Percentiles rank a stretch among this genome's conserved stretches.
Evolutionary conservation across 2,113 vertebrate genomes (phyloP).

Genomic region (Athene cunicularia): DNA sequence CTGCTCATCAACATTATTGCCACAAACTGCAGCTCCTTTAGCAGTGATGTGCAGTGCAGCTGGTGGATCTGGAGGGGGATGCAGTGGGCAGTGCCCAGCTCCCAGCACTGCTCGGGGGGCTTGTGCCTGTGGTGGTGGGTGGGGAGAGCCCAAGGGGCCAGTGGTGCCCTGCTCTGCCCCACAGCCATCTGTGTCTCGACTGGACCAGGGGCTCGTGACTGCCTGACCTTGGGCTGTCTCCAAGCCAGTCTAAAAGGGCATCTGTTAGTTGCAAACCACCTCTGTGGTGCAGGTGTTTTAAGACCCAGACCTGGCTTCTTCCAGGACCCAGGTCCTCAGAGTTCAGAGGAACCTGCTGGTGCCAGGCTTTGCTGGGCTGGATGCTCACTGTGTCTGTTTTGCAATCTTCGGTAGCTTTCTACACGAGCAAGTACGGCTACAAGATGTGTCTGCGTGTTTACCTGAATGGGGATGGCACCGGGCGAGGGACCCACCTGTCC

Average conservation of each 20-base stretch:
- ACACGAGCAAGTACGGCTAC: slow-evolving; percentile 93
- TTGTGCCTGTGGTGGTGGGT: not conserved
- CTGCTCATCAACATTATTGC: not conserved
- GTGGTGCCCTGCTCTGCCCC: not conserved
- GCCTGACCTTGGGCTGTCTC: not conserved
- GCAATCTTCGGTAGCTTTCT: slow-evolving; percentile 80
- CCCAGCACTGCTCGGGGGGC: not conserved
- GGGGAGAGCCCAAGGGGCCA: not conserved
- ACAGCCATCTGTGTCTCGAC: fast-evolving
- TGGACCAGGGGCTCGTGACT: not conserved
- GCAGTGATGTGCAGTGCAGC: fast-evolving
- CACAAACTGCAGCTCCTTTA: not conserved
- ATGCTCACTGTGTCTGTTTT: not conserved
- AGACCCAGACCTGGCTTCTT: not conserved
- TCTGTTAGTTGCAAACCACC: not conserved
- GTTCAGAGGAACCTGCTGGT: not conserved
- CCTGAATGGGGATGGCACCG: slow-evolving; percentile 91
- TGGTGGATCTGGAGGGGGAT: fast-evolving
- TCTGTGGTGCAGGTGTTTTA: not conserved
- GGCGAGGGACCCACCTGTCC: slow-evolving; percentile 89
- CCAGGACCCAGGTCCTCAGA: not conserved
- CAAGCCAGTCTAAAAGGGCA: too few species aligned
- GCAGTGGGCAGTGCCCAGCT: not conserved
- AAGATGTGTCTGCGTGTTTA: slow-evolving; percentile 94
- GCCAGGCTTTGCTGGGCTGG: not conserved